These are phyloP conservation scores for Brachypalpus laphriformis DNA, from an alignment of 2,888 invertebrate species.

Conservation along the genomic window DNA sequence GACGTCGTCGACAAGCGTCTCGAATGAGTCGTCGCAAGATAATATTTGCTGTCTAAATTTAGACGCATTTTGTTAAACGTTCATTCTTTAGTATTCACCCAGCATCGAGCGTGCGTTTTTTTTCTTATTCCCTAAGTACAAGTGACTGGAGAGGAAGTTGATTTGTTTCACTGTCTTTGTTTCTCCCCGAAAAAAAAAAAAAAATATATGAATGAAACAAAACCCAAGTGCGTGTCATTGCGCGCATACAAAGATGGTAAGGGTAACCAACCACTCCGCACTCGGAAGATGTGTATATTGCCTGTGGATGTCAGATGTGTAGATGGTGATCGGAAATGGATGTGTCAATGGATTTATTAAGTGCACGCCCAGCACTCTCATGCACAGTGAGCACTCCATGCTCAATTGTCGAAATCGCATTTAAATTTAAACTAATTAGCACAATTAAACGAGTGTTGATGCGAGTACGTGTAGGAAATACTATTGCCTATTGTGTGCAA, in stretches of 20 bases:
- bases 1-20: conserved; percentile 47
- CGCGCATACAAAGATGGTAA: conserved; percentile 59
- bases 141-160: conserved; percentile 64
- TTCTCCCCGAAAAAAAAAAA: conserved; percentile 39
- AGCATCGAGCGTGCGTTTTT: conserved; percentile 62
- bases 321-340: conserved; percentile 57
- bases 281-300: background rate
- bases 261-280: conserved; percentile 43
- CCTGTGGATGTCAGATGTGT: conserved; percentile 33
- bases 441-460: conserved; percentile 53
- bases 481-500: conserved; percentile 63
- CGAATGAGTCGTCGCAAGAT: conserved; percentile 53
- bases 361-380: conserved; percentile 28
- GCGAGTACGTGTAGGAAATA: conserved; percentile 26
- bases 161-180: conserved; percentile 64
- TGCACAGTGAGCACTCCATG: conserved; percentile 5
- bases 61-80: conserved; percentile 67
- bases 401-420: conserved; percentile 60
- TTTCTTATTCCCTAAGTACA: conserved; percentile 24
- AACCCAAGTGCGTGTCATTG: conserved; percentile 61
- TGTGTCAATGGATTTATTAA: conserved; percentile 68
- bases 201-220: no score
- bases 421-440: conserved; percentile 56
- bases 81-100: conserved; percentile 71
- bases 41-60: conserved; percentile 69